These are phyloP conservation scores for Hylomyscus alleni DNA, from an alignment of 2,797 vertebrate species.

Conservation along the genomic window DNA sequence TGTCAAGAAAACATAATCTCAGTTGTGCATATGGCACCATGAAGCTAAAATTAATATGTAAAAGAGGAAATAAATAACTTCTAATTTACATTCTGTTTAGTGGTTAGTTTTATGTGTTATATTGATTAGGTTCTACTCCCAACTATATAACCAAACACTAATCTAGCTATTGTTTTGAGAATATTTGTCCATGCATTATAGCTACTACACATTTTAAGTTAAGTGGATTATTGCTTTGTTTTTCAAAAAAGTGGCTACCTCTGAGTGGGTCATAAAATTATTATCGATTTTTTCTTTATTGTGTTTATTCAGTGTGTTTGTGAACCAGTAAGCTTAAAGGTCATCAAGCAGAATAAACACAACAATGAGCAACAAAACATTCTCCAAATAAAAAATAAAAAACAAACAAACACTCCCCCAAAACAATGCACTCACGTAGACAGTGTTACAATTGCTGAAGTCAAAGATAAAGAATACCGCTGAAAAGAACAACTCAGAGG, in stretches of 20 bases:
- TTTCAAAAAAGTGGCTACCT: background rate
- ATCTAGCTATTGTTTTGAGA: background rate
- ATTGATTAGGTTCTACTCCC: background rate
- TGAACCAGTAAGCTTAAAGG: background rate
- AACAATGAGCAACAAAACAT: background rate
- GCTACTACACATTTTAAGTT: background rate
- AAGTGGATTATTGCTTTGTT: background rate
- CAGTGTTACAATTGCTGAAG: background rate
- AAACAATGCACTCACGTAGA: background rate
- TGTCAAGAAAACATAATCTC: background rate
- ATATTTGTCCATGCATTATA: background rate
- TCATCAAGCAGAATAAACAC: background rate
- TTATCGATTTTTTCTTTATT: background rate
- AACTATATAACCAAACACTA: background rate
- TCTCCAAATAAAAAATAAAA: background rate
- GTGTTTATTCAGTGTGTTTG: background rate
- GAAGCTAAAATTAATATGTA: background rate
- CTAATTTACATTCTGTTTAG: background rate
- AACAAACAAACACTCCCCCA: background rate
- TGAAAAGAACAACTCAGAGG: background rate
- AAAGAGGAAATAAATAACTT: background rate
- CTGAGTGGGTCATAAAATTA: background rate
- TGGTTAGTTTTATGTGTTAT: background rate
- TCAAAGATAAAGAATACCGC: background rate
- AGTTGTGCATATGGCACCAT: background rate